Conservation (phyloP, 2,888 invertebrate genomes). For the Stratiomys singularior region DNA sequence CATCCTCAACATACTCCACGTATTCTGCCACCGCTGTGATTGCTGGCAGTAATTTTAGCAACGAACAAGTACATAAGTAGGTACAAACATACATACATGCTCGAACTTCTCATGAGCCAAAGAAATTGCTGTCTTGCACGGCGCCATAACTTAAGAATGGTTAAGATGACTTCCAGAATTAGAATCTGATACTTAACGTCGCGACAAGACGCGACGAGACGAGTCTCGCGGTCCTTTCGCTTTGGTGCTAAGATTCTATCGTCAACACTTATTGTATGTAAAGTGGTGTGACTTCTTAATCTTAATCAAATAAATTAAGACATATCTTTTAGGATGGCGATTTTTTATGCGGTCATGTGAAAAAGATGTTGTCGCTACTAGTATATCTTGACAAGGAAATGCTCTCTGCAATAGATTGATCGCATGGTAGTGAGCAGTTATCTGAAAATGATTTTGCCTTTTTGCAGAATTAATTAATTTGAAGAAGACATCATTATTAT, state of each 20-base stretch:
- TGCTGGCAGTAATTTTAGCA: slow-evolving; percentile 23
- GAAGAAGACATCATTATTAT: too few relatives aligned
- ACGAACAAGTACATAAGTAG: neutral
- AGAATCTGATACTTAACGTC: slow-evolving; percentile 24
- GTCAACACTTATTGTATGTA: slow-evolving; percentile 38
- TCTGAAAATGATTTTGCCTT: neutral
- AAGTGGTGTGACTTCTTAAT: slow-evolving; percentile 41
- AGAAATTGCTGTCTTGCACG: slow-evolving; percentile 27
- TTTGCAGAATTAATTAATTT: too few relatives aligned
- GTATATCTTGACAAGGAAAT: slow-evolving; percentile 32
- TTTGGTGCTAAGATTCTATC: slow-evolving; percentile 29
- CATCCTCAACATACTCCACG: slow-evolving; percentile 1
- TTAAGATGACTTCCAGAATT: slow-evolving; percentile 29
- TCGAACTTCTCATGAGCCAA: slow-evolving; percentile 7
- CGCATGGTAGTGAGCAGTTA: slow-evolving; percentile 14
- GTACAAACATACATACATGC: too few relatives aligned
- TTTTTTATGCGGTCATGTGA: slow-evolving; percentile 17
- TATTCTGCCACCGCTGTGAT: slow-evolving; percentile 13
- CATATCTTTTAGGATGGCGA: slow-evolving; percentile 28
- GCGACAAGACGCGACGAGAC: neutral
- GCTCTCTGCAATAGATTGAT: slow-evolving; percentile 23
- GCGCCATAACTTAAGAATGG: slow-evolving; percentile 31
- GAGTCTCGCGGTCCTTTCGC: slow-evolving; percentile 10
- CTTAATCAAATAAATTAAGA: slow-evolving; percentile 43
- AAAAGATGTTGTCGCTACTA: neutral